Percentiles rank a stretch among this genome's conserved stretches.
Evolutionary conservation across 2,113 vertebrate genomes (phyloP).

Genomic region (Mobula birostris): DNA sequence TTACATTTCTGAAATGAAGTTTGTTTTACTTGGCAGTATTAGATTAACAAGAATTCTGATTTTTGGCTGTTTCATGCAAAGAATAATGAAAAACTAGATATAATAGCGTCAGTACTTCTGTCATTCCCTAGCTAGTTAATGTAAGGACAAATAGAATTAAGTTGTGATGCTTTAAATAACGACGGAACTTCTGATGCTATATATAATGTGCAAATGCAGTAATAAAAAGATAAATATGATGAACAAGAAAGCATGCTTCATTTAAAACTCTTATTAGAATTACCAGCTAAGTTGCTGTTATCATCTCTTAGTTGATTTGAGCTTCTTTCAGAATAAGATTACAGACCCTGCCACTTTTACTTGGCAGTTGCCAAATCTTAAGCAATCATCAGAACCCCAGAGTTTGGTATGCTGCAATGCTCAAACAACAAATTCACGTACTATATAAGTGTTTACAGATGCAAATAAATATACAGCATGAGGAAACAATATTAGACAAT

Average conservation of each 20-base stretch:
- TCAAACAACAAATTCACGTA: background rate
- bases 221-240: background rate
- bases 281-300: background rate
- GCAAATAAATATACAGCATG: background rate
- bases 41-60: background rate
- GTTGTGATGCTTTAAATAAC: background rate
- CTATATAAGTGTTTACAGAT: background rate
- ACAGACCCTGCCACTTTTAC: background rate
- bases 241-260: background rate
- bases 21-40: background rate
- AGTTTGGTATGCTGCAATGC: background rate
- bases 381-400: background rate
- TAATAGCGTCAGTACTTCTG: background rate
- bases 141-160: background rate
- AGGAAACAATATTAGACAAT: background rate
- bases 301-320: background rate
- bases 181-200: background rate
- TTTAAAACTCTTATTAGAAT: background rate
- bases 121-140: background rate
- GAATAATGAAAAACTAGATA: background rate
- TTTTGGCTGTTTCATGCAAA: background rate
- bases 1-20: background rate
- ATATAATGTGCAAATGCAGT: background rate
- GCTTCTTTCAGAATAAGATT: background rate
- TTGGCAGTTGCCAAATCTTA: background rate